phyloP scores from a whole-genome alignment of 2,113 vertebrate genomes.

The Pyrgilauda ruficollis region DNA sequence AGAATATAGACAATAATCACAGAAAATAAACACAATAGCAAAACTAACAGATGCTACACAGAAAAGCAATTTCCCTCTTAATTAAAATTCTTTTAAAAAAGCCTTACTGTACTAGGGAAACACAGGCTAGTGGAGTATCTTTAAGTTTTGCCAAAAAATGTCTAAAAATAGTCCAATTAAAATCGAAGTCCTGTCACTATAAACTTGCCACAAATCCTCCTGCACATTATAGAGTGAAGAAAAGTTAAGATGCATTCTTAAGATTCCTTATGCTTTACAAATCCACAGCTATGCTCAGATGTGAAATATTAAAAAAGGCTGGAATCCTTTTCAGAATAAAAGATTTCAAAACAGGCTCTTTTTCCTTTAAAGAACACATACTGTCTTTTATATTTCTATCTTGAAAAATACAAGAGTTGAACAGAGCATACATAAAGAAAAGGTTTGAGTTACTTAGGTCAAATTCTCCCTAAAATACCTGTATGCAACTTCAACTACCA shows the following conservation, averaged over 20 bases:
- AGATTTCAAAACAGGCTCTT: conserved; percentile 50
- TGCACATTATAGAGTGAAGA: not conserved
- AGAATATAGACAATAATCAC: not conserved
- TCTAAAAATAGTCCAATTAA: not conserved
- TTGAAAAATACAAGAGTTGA: conserved; percentile 18
- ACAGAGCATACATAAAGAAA: not conserved
- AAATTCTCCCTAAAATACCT: not conserved
- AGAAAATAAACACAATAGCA: not conserved
- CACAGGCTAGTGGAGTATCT: not conserved
- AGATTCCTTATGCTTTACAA: conserved; percentile 67
- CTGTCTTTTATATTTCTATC: conserved; percentile 6
- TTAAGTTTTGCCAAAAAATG: not conserved
- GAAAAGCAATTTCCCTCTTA: not conserved
- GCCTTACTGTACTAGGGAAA: not conserved
- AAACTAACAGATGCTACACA: not conserved
- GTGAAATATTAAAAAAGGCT: not conserved
- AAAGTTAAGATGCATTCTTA: conserved; percentile 26
- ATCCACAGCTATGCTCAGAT: conserved; percentile 39
- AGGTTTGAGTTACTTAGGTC: not conserved
- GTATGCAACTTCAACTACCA: not conserved
- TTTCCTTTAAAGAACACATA: conserved; percentile 35
- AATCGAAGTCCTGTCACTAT: not conserved
- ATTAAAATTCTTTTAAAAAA: not conserved
- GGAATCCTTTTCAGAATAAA: conserved; percentile 27
- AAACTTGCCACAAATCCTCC: not conserved